Evolutionary conservation across 2,797 vertebrate genomes (phyloP), one percentile per base, ranked within the genome.

Genomic region (Danio choprae): DNA sequence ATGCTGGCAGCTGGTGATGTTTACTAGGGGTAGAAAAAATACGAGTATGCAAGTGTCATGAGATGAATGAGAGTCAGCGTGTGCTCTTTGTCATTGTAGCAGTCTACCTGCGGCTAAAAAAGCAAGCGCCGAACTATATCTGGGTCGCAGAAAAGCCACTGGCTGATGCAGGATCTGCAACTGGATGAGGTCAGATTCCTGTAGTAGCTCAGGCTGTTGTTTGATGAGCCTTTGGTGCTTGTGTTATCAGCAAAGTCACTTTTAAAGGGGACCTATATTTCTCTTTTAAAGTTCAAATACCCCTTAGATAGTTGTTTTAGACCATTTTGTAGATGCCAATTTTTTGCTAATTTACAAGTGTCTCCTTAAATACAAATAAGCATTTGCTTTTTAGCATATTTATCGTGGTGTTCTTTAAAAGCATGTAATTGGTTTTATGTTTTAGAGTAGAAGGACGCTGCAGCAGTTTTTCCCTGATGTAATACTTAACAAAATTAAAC

Each of bases 141-240:
- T 72, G 40, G 69, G 70, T 73, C 70, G 41, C 58, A 16, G 53
- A 58, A 59, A 73, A 73, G 70, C 55, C 53, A 73, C 18, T 13
- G 70, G 70, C 40, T 58, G 55, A n/a, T 29, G 40, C 56, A 58
- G 70, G 43, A 73, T 58, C 29, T 53, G 38, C 4, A 7, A n/a
- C n/a, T 46, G 41, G 18, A 59, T 59, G 70, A 73, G 70, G 70
- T 59, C 70, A 73, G 55, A 73, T 58, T 73, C 55, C 20, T 36
- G 70, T 73, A 59, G 41, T 73, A 59, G 53, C 59, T 59, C 15
- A 46, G 40, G 16, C 41, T 36, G 41, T 29, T 18, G 13, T 73
- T 44, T 73, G 53, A 72, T 44, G 55, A 73, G 55, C 36, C 29
- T 40, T 18, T 55, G 50, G 6, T 2, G 36, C 3, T 40, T 62